Conservation (phyloP, 1,140 invertebrate species). For the Drosophila mayri region DNA sequence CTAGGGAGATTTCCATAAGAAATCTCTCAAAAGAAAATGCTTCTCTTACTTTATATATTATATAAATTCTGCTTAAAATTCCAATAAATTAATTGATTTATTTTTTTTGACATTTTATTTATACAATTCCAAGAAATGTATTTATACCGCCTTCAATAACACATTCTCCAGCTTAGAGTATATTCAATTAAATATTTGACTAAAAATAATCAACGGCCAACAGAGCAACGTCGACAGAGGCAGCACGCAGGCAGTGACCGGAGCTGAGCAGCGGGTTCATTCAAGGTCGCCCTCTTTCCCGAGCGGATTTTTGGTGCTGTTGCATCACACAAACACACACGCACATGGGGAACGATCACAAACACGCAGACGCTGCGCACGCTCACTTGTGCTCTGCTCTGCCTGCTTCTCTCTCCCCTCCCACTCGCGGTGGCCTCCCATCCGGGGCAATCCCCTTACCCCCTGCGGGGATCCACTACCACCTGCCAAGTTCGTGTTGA, state of each 20-base stretch:
- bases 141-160: not conserved
- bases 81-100: not conserved
- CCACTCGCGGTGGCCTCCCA: conserved; percentile 39
- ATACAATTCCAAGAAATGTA: conserved; percentile 1
- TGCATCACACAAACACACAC: conserved; percentile 66
- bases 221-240: conserved; percentile 35
- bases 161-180: conserved; percentile 19
- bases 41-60: not conserved
- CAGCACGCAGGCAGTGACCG: conserved; percentile 31
- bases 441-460: conserved; percentile 7
- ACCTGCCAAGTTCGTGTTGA: conserved; percentile 65
- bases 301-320: conserved; percentile 48
- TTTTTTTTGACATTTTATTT: not conserved
- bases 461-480: conserved; percentile 23
- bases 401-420: conserved; percentile 3
- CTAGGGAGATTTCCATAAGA: not conserved
- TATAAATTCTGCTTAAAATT: not conserved
- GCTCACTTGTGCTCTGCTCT: conserved; percentile 30
- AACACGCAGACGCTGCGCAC: conserved; percentile 39
- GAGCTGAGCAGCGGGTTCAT: conserved; percentile 52
- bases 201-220: conserved; percentile 63
- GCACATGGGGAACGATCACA: conserved; percentile 1
- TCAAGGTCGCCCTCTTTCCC: conserved; percentile 77
- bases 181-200: conserved; percentile 33
- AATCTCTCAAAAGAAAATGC: not conserved